Percentiles rank a stretch among this genome's conserved stretches.
Evolutionary conservation across 2,888 invertebrate species (phyloP).

Genomic region (Psylliodes chrysocephalus): DNA sequence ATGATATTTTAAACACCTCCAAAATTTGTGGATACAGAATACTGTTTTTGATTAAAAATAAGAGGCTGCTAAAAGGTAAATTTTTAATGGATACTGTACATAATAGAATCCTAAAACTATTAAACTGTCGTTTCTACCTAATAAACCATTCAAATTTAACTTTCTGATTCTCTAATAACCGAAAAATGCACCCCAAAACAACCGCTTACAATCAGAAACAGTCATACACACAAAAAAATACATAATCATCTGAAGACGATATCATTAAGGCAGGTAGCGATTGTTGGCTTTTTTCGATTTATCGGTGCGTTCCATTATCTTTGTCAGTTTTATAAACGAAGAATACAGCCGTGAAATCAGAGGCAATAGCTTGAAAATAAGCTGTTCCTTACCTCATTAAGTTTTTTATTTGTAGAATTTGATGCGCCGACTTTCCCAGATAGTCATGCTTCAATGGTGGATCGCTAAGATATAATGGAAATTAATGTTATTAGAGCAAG

Average conservation of each 20-base stretch:
- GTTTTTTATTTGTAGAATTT: conserved; percentile 54
- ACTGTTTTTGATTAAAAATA: too few species aligned
- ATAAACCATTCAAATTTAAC: too few species aligned
- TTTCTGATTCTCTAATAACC: too few species aligned
- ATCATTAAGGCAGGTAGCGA: conserved; percentile 56
- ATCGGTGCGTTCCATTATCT: conserved; percentile 53
- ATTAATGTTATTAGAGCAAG: too few species aligned
- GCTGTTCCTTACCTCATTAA: conserved; percentile 58
- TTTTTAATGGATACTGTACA: too few species aligned
- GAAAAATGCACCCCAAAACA: neutral
- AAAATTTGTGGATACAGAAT: too few species aligned
- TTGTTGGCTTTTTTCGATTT: conserved; percentile 55
- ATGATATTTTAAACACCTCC: too few species aligned
- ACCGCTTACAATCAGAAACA: neutral
- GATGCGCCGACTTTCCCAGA: conserved; percentile 43
- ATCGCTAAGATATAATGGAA: neutral
- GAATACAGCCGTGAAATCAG: conserved; percentile 59
- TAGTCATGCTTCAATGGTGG: conserved; percentile 42
- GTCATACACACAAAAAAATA: neutral
- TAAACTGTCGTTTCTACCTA: too few species aligned
- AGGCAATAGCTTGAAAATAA: conserved; percentile 57
- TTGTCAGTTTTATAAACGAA: conserved; percentile 60
- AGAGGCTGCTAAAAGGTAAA: too few species aligned
- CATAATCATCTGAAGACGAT: conserved; percentile 48
- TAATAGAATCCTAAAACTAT: too few species aligned